These are phyloP conservation scores for Catostylus mosaicus DNA, from an alignment of 30 jellyfish, hydroid and myxozoan species.

Conservation along the genomic window DNA sequence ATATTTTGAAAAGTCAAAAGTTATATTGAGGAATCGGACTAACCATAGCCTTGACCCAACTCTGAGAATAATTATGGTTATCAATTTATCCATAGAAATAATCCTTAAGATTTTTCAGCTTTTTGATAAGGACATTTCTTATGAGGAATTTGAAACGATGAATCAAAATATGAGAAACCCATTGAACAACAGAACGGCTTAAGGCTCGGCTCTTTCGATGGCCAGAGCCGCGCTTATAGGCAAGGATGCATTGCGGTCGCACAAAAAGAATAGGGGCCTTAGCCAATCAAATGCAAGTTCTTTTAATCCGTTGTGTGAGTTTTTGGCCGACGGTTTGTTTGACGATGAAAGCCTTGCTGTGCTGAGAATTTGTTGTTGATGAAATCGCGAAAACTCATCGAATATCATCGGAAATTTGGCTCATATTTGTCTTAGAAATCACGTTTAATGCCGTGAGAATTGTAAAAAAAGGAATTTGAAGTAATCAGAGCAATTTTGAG, in stretches of 20 bases:
- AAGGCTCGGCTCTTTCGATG: neutral
- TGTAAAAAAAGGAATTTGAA: neutral
- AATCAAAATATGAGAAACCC: too few species aligned
- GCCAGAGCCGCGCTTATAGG: constrained; percentile 20
- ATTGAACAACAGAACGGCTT: neutral
- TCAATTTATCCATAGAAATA: too few species aligned
- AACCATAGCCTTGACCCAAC: too few species aligned
- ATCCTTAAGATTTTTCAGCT: too few species aligned
- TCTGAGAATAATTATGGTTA: too few species aligned
- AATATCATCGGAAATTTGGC: neutral
- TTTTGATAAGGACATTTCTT: too few species aligned
- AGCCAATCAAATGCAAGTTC: constrained; percentile 56
- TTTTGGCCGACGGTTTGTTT: constrained; percentile 83
- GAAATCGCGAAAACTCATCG: constrained; percentile 14
- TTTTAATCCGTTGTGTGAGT: constrained; percentile 73
- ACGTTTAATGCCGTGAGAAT: neutral
- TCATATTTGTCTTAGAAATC: neutral
- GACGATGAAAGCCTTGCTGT: constrained; percentile 49
- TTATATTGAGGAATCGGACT: too few species aligned
- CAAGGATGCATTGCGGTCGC: constrained; percentile 82
- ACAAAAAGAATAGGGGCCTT: constrained; percentile 25
- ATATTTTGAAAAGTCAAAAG: too few species aligned
- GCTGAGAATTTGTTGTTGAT: constrained; percentile 61
- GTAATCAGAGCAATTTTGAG: constrained; percentile 27
- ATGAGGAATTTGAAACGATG: too few species aligned